Evolutionary conservation across 2,113 vertebrate species (phyloP).

Genomic region (Leptobrachium leishanense): DNA sequence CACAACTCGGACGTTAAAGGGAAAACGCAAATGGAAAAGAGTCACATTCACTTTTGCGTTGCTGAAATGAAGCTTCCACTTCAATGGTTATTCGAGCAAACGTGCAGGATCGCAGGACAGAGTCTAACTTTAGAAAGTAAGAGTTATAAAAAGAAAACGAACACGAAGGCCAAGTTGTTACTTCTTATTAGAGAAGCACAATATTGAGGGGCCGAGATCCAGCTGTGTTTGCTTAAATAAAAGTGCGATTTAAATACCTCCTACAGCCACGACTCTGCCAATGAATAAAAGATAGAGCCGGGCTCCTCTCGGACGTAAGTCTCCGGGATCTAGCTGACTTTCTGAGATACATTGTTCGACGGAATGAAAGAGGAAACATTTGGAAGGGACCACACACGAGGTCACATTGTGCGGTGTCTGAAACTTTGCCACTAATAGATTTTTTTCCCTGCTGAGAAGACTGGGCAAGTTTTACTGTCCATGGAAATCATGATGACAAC

Average conservation of each 20-base stretch:
- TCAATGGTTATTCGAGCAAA: no score
- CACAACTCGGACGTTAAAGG: no score
- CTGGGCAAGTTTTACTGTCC: conserved; percentile 73
- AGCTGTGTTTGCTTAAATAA: conserved; percentile 88
- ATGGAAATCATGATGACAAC: conserved; percentile 74
- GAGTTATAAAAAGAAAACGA: conserved; percentile 79
- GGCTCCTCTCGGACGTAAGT: conserved; percentile 66
- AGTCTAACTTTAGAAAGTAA: conserved; percentile 82
- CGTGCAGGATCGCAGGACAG: conserved; percentile 71
- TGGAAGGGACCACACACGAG: conserved; percentile 76
- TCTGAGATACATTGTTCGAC: conserved; percentile 80
- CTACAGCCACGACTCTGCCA: conserved; percentile 80
- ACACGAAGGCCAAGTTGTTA: conserved; percentile 80
- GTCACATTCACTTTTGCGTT: no score
- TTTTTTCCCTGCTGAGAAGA: conserved; percentile 71
- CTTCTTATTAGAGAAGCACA: conserved; percentile 83
- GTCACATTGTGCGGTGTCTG: conserved; percentile 79
- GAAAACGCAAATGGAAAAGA: no score
- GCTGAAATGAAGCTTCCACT: no score
- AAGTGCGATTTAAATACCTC: conserved; percentile 85
- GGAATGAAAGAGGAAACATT: conserved; percentile 72
- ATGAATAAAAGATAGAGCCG: conserved; percentile 80
- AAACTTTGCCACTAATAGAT: conserved; percentile 77
- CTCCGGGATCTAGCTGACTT: conserved; percentile 74
- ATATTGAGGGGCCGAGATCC: conserved; percentile 80